Conservation (phyloP, 64 coral and sea anemone genomes). For the Anthopleura sola region DNA sequence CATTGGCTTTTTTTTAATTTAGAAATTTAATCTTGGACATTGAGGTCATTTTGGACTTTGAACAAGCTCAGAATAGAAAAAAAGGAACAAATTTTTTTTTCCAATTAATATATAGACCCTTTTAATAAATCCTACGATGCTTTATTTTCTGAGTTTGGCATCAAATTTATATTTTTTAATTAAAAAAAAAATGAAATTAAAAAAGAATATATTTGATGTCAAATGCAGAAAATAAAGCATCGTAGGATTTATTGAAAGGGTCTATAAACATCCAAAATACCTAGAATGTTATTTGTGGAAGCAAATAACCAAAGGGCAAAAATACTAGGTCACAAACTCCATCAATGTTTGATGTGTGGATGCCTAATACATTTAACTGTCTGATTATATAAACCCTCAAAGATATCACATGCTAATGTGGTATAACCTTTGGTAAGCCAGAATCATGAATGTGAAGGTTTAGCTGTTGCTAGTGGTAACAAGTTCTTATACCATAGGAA, state of each 20-base stretch:
- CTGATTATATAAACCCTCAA: slow-evolving; percentile 2
- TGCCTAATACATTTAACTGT: background rate
- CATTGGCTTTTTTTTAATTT: background rate
- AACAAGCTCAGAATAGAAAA: background rate
- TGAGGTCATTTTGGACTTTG: background rate
- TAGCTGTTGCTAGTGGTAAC: background rate
- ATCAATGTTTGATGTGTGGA: slow-evolving; percentile 8
- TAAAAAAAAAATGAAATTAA: too few relatives aligned
- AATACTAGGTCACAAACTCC: background rate
- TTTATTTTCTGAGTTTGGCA: too few relatives aligned
- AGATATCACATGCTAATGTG: background rate
- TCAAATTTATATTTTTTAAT: too few relatives aligned
- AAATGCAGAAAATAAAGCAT: too few relatives aligned
- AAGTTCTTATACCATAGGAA: background rate
- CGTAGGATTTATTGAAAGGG: too few relatives aligned
- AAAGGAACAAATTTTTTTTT: background rate
- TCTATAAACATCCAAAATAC: too few relatives aligned
- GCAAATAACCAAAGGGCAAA: background rate
- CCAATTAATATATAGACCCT: too few relatives aligned
- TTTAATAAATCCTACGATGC: too few relatives aligned
- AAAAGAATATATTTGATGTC: too few relatives aligned
- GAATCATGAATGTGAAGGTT: background rate
- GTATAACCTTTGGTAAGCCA: background rate
- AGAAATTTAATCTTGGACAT: background rate
- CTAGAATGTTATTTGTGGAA: background rate